phyloP scores from a whole-genome alignment of 2,888 invertebrate species.

The Oxycera nigricornis region DNA sequence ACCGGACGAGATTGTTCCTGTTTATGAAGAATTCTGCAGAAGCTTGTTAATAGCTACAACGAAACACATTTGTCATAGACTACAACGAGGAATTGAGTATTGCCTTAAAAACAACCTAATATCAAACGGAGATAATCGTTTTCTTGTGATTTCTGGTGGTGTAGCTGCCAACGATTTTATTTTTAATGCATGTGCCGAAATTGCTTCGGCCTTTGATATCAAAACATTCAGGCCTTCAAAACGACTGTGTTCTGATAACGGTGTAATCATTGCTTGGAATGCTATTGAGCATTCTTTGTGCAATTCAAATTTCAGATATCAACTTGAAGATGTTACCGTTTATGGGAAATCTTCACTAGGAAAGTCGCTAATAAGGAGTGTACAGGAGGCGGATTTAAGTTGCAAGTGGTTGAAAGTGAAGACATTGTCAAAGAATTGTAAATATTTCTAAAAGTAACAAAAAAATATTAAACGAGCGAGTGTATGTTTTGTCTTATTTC shows the following conservation, averaged over 20 bases:
- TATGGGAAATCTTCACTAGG: constrained; percentile 54
- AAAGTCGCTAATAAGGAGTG: constrained; percentile 50
- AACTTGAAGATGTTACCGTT: constrained; percentile 66
- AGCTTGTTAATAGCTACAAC: constrained; percentile 77
- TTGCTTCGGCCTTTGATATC: constrained; percentile 73
- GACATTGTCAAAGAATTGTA: neutral
- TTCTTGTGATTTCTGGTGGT: constrained; percentile 87
- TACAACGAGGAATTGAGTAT: constrained; percentile 84
- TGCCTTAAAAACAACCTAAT: constrained; percentile 69
- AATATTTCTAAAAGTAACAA: neutral
- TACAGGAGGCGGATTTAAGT: constrained; percentile 53
- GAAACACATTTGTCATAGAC: constrained; percentile 80
- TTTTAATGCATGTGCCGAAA: constrained; percentile 69
- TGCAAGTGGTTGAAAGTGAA: constrained; percentile 54
- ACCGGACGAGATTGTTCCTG: constrained; percentile 76
- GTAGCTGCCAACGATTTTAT: constrained; percentile 93
- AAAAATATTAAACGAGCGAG: too few species aligned
- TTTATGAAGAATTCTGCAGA: constrained; percentile 84
- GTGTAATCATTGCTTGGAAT: constrained; percentile 99
- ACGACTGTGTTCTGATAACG: constrained; percentile 94
- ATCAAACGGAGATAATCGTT: constrained; percentile 48
- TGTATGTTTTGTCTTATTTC: too few species aligned
- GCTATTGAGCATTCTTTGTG: constrained; percentile 76
- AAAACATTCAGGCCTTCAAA: constrained; percentile 79
- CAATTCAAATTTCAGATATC: constrained; percentile 33